These are phyloP conservation scores for Eidolon helvum DNA, from an alignment of 2,113 vertebrate species.

Conservation along the genomic window DNA sequence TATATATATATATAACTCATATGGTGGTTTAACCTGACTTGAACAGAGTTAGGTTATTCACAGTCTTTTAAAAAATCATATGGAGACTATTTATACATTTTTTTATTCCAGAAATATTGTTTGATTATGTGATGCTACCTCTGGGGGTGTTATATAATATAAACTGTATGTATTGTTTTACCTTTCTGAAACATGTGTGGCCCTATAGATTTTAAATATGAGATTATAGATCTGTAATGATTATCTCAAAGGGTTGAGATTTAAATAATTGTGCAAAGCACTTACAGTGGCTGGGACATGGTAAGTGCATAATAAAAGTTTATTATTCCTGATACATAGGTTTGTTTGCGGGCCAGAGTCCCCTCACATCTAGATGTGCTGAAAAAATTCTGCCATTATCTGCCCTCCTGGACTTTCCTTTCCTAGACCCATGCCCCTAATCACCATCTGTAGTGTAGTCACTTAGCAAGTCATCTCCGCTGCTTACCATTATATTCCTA, in stretches of 20 bases:
- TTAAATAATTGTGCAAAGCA: conserved; percentile 6
- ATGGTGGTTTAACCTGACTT: not conserved
- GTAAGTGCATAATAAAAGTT: not conserved
- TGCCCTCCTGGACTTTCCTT: not conserved
- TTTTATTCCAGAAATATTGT: conserved; percentile 5
- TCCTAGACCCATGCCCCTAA: not conserved
- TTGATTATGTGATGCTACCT: not conserved
- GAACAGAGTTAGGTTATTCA: not conserved
- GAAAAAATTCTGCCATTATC: not conserved
- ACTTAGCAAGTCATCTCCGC: not conserved
- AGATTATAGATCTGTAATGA: conserved; percentile 17
- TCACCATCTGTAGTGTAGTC: not conserved
- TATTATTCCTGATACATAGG: not conserved
- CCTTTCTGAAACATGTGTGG: not conserved
- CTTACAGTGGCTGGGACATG: not conserved
- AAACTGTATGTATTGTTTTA: not conserved
- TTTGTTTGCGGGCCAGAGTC: not conserved
- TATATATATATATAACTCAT: not conserved
- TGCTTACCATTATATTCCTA: not conserved
- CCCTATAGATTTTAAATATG: not conserved
- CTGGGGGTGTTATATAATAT: not conserved
- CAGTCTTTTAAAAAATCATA: not conserved
- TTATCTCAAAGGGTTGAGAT: conserved; percentile 13
- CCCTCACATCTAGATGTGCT: not conserved
- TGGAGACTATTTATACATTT: not conserved